Percentiles rank a stretch among this genome's conserved stretches.
Conservation (phyloP, 1,140 invertebrate genomes). For the Caenorhabditis tropicalis region DNA sequence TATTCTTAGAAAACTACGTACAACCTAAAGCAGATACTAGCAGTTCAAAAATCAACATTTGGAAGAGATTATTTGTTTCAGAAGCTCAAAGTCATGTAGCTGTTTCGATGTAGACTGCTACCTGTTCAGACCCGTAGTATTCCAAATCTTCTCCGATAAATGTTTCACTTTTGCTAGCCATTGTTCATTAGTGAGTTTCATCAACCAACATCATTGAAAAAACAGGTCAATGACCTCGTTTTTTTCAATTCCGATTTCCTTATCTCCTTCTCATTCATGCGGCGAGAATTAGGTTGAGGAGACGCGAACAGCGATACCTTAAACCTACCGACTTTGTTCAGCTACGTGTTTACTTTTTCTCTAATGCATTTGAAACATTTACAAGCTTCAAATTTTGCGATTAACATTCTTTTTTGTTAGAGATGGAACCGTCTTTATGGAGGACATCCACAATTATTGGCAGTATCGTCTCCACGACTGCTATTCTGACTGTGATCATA, state of each 20-base stretch:
- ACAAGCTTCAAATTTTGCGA: no score
- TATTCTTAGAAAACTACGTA: not conserved
- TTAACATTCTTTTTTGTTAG: not conserved
- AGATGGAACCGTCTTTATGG: conserved; percentile 16
- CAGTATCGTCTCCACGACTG: conserved; percentile 50
- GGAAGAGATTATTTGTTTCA: no score
- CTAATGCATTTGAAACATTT: no score
- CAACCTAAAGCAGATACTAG: no score
- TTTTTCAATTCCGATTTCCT: not conserved
- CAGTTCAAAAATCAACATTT: no score
- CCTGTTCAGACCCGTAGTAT: no score
- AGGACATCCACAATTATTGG: conserved; percentile 57
- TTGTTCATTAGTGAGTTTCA: no score
- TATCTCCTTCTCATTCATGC: not conserved
- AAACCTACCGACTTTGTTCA: not conserved
- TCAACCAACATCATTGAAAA: conserved; percentile 3
- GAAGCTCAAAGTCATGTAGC: no score
- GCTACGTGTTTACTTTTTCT: not conserved
- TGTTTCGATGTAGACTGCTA: no score
- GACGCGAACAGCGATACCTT: no score
- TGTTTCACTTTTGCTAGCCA: not conserved
- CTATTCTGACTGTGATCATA: conserved; percentile 58
- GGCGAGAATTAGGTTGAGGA: not conserved
- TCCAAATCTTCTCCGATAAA: not conserved
- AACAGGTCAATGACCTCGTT: conserved; percentile 5